Base-by-base conservation (phyloP, 1,140 invertebrate genomes). In the Drosophila kikkawai region DNA sequence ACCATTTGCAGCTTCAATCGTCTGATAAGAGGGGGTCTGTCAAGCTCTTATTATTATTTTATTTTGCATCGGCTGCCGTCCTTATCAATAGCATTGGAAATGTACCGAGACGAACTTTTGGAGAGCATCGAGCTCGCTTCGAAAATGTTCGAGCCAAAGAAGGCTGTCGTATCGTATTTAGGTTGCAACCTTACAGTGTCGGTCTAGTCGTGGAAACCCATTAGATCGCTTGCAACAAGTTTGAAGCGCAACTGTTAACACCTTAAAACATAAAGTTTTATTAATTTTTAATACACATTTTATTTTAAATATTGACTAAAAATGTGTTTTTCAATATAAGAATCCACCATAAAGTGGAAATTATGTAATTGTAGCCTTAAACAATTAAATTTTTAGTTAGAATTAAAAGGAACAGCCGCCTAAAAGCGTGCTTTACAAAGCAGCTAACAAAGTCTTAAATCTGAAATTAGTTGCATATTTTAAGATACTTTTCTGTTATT, bases 81-180 rank as follows among this genome's bases (percentile, higher is more conserved):
- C 53, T 74, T 86, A 50, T 73, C 56, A 59, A 3, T 60, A 82
- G 42, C 79, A 71, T 80, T 82, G 70, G 80, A 82, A 82, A 82
- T 82, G 58, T 65, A 75, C 64, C 65, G 56, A 75, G 56, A 51
- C 70, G 48, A 58, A 65, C 57, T 34, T 67, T 39, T 65, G 39
- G 53, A 66, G 59, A 65, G 71, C 75, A 42, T 48, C 29, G 22
- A 67, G 26, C 47, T 37, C 17, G 32, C 8, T 3, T 50, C 37
- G 32, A 77, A 55, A 56, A 77, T 34, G 48, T 60, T 76, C 17
- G 39, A 39, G 9, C 15, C 17, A 12, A 7, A 17, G 15, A n/a
- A 5, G n/a, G 2, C 29, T 19, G 12, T 36, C 34, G 19, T 55
- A 37, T 55, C 17, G 51, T 37, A 15, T 55, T 55, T 15, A 2